Evolutionary conservation across 1,140 invertebrate genomes (phyloP), one percentile per base, ranked within the genome.

Genomic region (Olivierus martensii): DNA sequence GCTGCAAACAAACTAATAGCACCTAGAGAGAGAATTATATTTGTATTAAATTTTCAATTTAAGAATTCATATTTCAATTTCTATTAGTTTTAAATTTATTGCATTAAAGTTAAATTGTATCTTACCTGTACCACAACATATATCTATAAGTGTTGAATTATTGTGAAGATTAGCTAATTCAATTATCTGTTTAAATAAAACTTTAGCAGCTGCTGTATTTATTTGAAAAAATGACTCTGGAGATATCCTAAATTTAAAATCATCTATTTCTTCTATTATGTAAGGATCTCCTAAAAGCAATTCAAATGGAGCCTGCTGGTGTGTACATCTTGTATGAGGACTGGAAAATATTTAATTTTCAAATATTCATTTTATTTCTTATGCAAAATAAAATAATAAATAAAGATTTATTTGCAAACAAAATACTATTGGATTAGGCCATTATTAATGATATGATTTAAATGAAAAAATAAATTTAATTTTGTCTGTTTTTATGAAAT

Each of bases 111-210:
- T n/a, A n/a, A n/a, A n/a, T n/a, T n/a, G n/a, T n/a, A n/a, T 43
- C 28, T 91, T 93, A n/a, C 95, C 95, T 10, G 90, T 95, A 10
- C 95, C 95, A 67, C 93, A 97, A 66, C 92, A 99, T 52, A 98
- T 81, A 69, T 99, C 95, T 2, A 99, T 62, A 4, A 97, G 66
- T 3, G 82, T 80, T 0, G 82, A 84, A 5, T 81, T 69, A 11
- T 67, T 53, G 21, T 74, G 73, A 7, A 83, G 74, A 28, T 56
- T 51, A 35, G 56, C 43, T 52, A 90, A 66, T 14, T 90, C 82
- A 21, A 83, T 84, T 2, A 92, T 83, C 21, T 77, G 75, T 53
- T 81, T 73, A 66, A 95, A 97, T 7, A 99, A 70, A 35, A 90
- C 73, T 69, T 91, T 83, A 1, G 91, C 87, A 11, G 77, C 89